Evolutionary conservation across 1,140 invertebrate genomes (phyloP).

Genomic region (Drosophila bocki): DNA sequence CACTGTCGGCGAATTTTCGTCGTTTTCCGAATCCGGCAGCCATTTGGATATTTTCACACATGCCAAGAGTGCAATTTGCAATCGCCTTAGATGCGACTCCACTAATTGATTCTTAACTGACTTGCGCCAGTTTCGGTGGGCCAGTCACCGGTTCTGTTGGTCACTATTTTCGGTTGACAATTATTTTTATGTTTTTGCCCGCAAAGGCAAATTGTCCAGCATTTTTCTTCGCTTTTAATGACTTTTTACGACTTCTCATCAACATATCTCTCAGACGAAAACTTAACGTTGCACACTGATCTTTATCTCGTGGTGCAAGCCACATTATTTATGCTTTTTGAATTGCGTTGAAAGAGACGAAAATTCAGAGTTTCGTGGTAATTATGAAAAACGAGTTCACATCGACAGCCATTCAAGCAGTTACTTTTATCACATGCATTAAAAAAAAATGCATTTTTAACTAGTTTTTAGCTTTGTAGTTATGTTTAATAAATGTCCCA

Average conservation of each 20-base stretch:
- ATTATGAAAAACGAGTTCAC: conserved; percentile 32
- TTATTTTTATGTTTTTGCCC: conserved; percentile 29
- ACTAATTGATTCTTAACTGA: conserved; percentile 79
- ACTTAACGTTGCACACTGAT: conserved; percentile 5
- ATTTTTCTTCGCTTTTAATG: conserved; percentile 14
- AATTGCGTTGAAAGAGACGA: background rate
- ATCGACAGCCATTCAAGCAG: conserved; percentile 7
- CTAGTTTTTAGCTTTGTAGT: background rate
- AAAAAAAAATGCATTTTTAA: background rate
- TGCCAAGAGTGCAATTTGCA: conserved; percentile 56
- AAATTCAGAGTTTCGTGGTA: conserved; percentile 11
- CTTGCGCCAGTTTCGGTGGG: conserved; percentile 35
- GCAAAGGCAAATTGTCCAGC: conserved; percentile 22
- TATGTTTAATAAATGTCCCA: conserved; percentile 3
- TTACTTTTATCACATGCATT: conserved; percentile 3
- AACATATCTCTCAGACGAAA: conserved; percentile 17
- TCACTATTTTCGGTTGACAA: conserved; percentile 26
- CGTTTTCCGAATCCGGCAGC: conserved; percentile 34
- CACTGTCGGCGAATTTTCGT: conserved; percentile 29
- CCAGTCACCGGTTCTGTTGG: conserved; percentile 26
- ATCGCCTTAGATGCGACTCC: conserved; percentile 56
- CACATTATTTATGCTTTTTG: conserved; percentile 11
- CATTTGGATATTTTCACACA: conserved; percentile 69
- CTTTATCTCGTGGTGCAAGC: conserved; percentile 18
- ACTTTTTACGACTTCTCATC: conserved; percentile 11